A percentile compares a stretch with the other conserved stretches of the same genome.
These are phyloP conservation scores for Teleogryllus occipitalis DNA, from an alignment of 1,140 invertebrate species.

Conservation along the genomic window DNA sequence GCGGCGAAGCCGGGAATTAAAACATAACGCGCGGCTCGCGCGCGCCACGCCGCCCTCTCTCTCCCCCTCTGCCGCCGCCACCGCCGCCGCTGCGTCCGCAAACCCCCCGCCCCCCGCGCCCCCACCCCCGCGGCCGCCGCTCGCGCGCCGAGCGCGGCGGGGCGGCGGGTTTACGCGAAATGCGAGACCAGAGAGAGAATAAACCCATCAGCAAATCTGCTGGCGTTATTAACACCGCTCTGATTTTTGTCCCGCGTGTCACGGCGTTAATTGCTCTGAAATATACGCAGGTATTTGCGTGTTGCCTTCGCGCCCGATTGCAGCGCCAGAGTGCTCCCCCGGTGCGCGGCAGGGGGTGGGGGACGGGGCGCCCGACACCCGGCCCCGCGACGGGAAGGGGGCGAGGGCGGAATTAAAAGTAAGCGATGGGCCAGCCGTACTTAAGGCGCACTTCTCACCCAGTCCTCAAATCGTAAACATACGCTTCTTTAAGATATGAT, in stretches of 20 bases:
- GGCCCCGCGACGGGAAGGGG: too few species aligned
- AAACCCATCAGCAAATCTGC: constrained; percentile 3
- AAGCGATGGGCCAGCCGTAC: too few species aligned
- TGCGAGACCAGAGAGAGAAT: neutral
- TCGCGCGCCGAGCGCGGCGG: neutral
- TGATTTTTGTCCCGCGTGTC: constrained; percentile 3
- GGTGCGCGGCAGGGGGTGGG: neutral
- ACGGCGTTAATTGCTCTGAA: constrained; percentile 3
- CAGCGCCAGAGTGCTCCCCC: neutral
- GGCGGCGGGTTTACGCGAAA: neutral
- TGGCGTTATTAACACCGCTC: neutral
- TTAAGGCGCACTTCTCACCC: too few species aligned
- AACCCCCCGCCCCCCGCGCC: too few species aligned
- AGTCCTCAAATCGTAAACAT: too few species aligned
- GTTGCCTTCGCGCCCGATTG: neutral
- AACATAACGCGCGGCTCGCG: neutral
- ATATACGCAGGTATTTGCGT: constrained; percentile 1
- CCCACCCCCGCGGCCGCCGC: neutral
- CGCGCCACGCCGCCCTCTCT: too few species aligned
- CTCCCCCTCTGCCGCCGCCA: too few species aligned
- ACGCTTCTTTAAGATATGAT: too few species aligned
- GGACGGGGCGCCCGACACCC: too few species aligned
- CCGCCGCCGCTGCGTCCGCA: neutral
- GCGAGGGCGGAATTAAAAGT: too few species aligned
- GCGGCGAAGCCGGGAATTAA: neutral